A percentile compares a stretch with the other conserved stretches of the same genome.
Conservation (phyloP, 2,113 vertebrate species). For the Cyrtonyx montezumae region DNA sequence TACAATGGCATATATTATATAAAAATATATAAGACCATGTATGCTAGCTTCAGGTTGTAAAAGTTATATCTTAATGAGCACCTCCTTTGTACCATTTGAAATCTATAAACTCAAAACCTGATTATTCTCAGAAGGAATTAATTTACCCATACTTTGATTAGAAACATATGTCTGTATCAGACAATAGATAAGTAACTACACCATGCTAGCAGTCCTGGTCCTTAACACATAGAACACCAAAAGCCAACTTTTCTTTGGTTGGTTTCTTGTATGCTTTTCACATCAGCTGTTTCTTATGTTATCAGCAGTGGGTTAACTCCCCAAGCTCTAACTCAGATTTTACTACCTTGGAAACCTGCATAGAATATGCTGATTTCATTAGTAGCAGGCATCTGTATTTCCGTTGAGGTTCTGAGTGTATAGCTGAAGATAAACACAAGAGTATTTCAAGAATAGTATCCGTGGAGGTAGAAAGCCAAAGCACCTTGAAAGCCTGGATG, state of each 20-base stretch:
- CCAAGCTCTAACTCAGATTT: background rate
- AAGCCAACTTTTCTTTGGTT: background rate
- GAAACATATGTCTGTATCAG: background rate
- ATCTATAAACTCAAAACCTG: background rate
- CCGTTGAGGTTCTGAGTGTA: background rate
- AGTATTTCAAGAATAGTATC: background rate
- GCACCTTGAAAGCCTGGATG: background rate
- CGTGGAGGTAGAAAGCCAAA: background rate
- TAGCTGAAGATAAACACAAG: background rate
- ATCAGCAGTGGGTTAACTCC: background rate
- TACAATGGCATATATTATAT: background rate
- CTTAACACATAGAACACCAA: background rate
- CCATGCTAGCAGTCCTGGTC: background rate
- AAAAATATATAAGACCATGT: background rate
- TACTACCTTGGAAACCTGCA: background rate
- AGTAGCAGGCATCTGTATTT: background rate
- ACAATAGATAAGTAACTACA: background rate
- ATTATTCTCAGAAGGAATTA: background rate
- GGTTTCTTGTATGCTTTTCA: background rate
- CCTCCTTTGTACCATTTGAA: background rate
- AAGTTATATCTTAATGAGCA: background rate
- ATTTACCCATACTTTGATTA: background rate
- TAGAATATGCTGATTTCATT: background rate
- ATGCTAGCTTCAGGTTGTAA: background rate
- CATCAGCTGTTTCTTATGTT: background rate